Conservation (phyloP, 2,888 invertebrate species). For the Scaptomyza flava region DNA sequence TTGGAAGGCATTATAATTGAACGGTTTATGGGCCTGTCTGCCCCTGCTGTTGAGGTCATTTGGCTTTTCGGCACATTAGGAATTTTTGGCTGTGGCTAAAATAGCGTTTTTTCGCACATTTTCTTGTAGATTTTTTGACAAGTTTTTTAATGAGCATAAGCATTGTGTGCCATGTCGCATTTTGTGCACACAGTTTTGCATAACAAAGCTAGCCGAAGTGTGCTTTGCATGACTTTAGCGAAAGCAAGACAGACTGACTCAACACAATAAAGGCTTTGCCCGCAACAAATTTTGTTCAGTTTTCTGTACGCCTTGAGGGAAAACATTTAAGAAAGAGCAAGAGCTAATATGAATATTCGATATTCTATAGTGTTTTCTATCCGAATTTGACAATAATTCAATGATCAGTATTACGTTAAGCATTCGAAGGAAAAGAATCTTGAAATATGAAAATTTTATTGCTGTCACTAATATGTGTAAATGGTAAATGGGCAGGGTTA, state of each 20-base stretch:
- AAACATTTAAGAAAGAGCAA: too few relatives aligned
- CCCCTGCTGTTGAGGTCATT: constrained; percentile 53
- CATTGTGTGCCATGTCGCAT: constrained; percentile 39
- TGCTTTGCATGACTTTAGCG: constrained; percentile 30
- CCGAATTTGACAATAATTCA: too few relatives aligned
- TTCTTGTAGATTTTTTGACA: constrained; percentile 41
- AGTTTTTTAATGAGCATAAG: constrained; percentile 69
- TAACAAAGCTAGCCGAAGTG: constrained; percentile 1
- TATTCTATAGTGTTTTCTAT: too few relatives aligned
- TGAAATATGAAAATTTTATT: too few relatives aligned
- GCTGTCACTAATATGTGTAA: too few relatives aligned
- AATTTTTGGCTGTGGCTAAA: constrained; percentile 48
- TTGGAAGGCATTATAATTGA: constrained; percentile 68
- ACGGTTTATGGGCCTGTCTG: constrained; percentile 56
- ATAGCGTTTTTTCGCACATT: constrained; percentile 10
- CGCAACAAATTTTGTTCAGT: constrained; percentile 14
- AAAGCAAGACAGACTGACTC: constrained; percentile 32
- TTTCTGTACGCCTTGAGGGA: background rate
- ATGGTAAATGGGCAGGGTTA: too few relatives aligned
- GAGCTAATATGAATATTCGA: too few relatives aligned
- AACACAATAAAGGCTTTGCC: constrained; percentile 13
- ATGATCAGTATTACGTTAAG: too few relatives aligned
- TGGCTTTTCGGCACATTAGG: constrained; percentile 38
- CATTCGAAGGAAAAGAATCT: too few relatives aligned
- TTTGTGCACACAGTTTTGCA: constrained; percentile 31